Conservation (phyloP, 2,113 vertebrate species). For the Microtus richardsoni region DNA sequence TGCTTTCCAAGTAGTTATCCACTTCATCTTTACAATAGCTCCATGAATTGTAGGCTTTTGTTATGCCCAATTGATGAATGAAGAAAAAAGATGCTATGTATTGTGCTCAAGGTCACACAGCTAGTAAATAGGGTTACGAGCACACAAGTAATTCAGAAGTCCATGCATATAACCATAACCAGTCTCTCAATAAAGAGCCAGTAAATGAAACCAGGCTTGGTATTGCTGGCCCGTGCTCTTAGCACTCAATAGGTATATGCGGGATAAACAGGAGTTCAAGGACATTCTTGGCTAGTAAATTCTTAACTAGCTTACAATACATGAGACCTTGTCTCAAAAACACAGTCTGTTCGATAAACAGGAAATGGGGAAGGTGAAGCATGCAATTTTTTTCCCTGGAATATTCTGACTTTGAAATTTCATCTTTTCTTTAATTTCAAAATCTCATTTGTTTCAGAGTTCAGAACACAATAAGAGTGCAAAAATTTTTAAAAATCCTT, state of each 20-base stretch:
- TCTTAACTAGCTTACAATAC: not conserved
- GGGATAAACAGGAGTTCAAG: not conserved
- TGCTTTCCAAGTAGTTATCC: not conserved
- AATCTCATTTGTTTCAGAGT: constrained; percentile 52
- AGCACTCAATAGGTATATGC: not conserved
- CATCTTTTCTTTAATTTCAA: constrained; percentile 64
- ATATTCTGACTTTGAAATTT: constrained; percentile 58
- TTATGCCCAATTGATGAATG: not conserved
- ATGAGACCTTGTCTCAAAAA: not conserved
- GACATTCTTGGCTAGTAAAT: not conserved
- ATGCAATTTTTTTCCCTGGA: constrained; percentile 14
- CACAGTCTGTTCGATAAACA: not conserved
- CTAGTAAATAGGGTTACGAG: not conserved
- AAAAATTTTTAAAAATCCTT: constrained; percentile 22
- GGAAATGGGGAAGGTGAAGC: not conserved
- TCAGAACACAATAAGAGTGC: constrained; percentile 41
- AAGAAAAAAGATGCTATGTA: not conserved
- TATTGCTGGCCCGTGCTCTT: not conserved
- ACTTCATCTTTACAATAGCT: not conserved
- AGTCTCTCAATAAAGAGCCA: not conserved
- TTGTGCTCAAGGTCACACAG: not conserved
- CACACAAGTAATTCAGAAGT: no score
- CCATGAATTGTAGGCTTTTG: not conserved
- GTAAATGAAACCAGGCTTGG: not conserved
- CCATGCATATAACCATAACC: constrained; percentile 12